A percentile compares a stretch with the other conserved stretches of the same genome.
Conservation (phyloP, 2,113 vertebrate genomes). For the Tylochromis polylepis region DNA sequence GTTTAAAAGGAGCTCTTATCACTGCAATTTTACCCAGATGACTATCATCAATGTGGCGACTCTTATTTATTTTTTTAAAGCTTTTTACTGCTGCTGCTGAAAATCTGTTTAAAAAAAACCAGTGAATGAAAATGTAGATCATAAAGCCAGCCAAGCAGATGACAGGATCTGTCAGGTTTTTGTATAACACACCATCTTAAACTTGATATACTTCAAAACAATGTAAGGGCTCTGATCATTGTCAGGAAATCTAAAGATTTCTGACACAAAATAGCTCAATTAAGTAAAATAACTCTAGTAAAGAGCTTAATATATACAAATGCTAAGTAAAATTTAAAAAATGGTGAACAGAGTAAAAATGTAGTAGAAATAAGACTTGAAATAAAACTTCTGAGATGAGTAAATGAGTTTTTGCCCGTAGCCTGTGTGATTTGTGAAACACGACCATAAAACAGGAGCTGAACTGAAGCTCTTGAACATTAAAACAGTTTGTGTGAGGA, state of each 20-base stretch:
- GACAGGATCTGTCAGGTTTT: neutral
- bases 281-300: neutral
- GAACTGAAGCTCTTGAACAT: neutral
- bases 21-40: neutral
- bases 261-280: neutral
- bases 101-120: neutral
- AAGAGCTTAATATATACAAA: neutral
- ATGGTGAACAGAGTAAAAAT: neutral
- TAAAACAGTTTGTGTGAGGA: neutral
- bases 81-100: neutral
- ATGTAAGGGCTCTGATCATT: neutral
- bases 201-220: neutral
- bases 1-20: neutral
- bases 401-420: neutral
- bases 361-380: neutral
- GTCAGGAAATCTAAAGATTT: neutral
- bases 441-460: neutral
- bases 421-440: neutral
- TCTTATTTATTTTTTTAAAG: neutral
- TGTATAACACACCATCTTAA: neutral
- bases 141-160: neutral
- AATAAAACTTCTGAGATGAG: neutral
- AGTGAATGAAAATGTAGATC: neutral
- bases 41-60: neutral
- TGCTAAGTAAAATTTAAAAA: neutral